Percentiles rank a stretch among this genome's conserved stretches.
Evolutionary conservation across 2,888 invertebrate species (phyloP).

Genomic region (Plagodis pulveraria): DNA sequence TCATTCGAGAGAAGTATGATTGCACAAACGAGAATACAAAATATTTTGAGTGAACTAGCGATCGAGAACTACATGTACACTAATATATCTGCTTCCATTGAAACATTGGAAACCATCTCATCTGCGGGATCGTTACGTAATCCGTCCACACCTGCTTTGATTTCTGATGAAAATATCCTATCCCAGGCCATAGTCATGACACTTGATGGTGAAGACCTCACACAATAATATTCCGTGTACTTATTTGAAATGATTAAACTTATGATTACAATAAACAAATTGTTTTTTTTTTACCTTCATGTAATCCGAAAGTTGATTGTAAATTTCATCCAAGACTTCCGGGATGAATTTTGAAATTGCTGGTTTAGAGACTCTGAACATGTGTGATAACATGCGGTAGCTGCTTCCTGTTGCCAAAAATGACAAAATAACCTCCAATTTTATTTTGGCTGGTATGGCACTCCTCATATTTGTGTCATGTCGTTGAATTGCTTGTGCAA

Average conservation of each 20-base stretch:
- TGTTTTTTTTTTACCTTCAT: background rate
- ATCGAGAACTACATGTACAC: no score
- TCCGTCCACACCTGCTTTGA: no score
- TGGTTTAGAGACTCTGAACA: background rate
- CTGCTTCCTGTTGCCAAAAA: background rate
- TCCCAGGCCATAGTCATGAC: no score
- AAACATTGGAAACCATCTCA: background rate
- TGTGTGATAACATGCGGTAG: background rate
- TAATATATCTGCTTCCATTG: background rate
- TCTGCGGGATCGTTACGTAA: no score
- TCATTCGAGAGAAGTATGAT: background rate
- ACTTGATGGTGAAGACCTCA: background rate
- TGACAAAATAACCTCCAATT: background rate
- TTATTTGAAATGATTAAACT: no score
- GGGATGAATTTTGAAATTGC: background rate
- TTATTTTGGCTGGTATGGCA: background rate
- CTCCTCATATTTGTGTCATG: background rate
- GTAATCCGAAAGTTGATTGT: background rate
- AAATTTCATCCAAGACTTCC: background rate
- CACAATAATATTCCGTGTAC: slow-evolving; percentile 1
- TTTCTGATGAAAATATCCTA: no score
- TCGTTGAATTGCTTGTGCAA: background rate
- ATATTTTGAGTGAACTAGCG: no score
- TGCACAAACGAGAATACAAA: background rate
- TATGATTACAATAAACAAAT: slow-evolving; percentile 13